Base-by-base conservation (phyloP, 2,113 vertebrate species). In the Indri indri region DNA sequence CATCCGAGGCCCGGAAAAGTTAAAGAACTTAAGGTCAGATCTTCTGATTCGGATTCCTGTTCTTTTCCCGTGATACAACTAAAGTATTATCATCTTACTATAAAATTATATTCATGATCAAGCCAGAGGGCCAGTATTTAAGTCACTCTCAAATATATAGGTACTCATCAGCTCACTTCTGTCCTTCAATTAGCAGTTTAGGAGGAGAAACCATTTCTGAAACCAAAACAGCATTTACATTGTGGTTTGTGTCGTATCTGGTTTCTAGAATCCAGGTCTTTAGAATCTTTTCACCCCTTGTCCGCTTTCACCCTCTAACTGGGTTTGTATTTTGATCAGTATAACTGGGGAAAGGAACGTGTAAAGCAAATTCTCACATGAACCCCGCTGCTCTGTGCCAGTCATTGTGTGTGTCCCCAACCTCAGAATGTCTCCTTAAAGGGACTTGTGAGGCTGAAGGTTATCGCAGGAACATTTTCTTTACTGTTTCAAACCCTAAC, bases 231-330 rank as follows among this genome's bases (percentile, higher is more conserved):
- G 30, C 61, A 86, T 94, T 92, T 47, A 61, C n/a, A 50, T 63
- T 81, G 77, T 59, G 90, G 80, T 92, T 81, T 80, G 25, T 23
- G 10, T 34, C 11, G 1, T 82, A 68, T 85, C 63, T 91, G 73
- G 34, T 91, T 76, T 96, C 82, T 89, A 71, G 86, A 89, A 94
- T 76, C 83, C 79, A 90, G 22, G 68, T 65, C 88, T 94, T 94
- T 6, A 68, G 32, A 45, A 70, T 59, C 76, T 90, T 91, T 77
- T 25, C n/a, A 45, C 3, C 7, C n/a, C 22, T 68, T 87, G n/a
- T 84, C 88, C 18, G 54, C 68, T 93, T 88, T 63, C 52, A 32
- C 59, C n/a, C 14, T 45, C 50, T 70, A 25, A 37, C 32, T 95
- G 73, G 57, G 79, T 88, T 95, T 92, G 65, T 71, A 54, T 86